Evolutionary conservation across 2,888 invertebrate genomes (phyloP), one percentile per base, ranked within the genome.

Genomic region (Pollenia amentaria): DNA sequence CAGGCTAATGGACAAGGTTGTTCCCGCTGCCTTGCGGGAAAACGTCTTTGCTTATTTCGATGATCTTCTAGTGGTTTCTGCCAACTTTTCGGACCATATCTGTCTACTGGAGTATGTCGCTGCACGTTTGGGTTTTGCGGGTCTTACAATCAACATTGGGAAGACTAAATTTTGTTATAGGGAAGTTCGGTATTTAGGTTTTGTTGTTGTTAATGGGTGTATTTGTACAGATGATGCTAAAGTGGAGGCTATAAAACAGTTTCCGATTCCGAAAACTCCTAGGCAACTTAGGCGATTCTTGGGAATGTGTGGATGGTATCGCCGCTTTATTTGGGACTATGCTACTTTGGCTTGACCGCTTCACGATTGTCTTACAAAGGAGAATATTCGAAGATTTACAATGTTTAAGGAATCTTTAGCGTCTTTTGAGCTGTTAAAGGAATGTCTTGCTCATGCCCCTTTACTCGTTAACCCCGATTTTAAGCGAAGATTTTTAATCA

Each of bases 251-350:
- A n/a, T 67, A 1, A 29, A 4, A 29, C 9, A 42, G 0, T 70
- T 70, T 12, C 42, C 55, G 9, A 12, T 42, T 12, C 70, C 55
- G 7, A 70, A 44, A 44, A 73, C 72, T 2, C 57, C 72, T 3
- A 65, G 48, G 11, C 72, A 78, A 12, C 16, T 84, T 0, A n/a
- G 76, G 6, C 16, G 80, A 2, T 81, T 85, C 14, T 29, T 80
- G 10, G 80, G 85, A 4, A 85, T 80, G 80, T 40, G 55, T 40
- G 77, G 79, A 1, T 85, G 76, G 77, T 85, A 73, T 21, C 21
- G 65, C 11, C 57, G 77, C 0, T 82, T 78, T 18, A 76, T 79
- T 0, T 12, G 46, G 18, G 38, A 83, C n/a, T 77, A 73, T 40
- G 69, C 76, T 0, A 51, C 44, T 12, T 53, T 77, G 3, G 60